A percentile compares a stretch with the other conserved stretches of the same genome.
Conservation (phyloP, 2,113 vertebrate species). For the Sinocyclocheilus maitianheensis region DNA sequence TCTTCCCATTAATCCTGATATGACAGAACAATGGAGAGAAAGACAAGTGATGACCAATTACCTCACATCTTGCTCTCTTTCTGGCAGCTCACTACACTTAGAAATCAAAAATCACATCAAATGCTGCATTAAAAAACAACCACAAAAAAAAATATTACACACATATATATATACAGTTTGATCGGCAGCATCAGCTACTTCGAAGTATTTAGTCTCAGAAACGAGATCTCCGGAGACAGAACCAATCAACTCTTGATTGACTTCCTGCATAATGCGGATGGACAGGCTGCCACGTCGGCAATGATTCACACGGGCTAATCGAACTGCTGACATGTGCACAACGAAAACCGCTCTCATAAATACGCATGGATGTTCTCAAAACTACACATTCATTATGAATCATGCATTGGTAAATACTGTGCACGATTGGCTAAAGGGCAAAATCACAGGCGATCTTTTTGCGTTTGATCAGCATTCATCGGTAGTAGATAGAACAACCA, state of each 20-base stretch:
- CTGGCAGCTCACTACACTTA: neutral
- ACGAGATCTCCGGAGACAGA: neutral
- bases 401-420: conserved; percentile 30
- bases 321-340: conserved; percentile 16
- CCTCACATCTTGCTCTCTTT: neutral
- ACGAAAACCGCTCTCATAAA: neutral
- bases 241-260: conserved; percentile 28
- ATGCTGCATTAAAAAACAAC: neutral
- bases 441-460: neutral
- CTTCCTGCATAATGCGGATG: conserved; percentile 23
- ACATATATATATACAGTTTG: conserved; percentile 19
- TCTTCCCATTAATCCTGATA: conserved; percentile 30
- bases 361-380: conserved; percentile 1
- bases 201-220: neutral
- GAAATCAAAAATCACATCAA: conserved; percentile 6
- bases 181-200: conserved; percentile 4
- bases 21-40: conserved; percentile 25
- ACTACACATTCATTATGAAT: conserved; percentile 9
- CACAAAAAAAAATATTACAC: neutral
- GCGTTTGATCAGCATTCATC: conserved; percentile 28
- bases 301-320: neutral
- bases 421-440: neutral
- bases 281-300: neutral
- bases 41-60: conserved; percentile 33
- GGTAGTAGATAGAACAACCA: neutral